Evolutionary conservation across 2,113 vertebrate genomes (phyloP).

Genomic region (Corythornis madagascariensis): DNA sequence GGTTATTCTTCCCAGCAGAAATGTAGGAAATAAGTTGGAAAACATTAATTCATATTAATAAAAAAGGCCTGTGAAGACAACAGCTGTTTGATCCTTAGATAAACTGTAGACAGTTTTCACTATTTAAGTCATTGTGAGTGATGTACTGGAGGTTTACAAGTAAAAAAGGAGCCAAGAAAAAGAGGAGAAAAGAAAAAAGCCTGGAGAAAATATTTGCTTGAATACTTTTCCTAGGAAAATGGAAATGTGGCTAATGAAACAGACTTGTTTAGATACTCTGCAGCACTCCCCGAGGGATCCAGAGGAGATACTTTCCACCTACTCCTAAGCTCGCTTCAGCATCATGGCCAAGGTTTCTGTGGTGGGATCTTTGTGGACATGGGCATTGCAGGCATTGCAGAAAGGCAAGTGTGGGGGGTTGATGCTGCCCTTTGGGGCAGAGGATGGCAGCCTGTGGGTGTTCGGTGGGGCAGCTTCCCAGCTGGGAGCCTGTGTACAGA

Average conservation of each 20-base stretch:
- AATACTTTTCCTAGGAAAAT: constrained; percentile 62
- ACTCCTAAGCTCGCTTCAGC: neutral
- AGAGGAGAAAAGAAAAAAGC: constrained; percentile 38
- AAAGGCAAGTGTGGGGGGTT: accelerated
- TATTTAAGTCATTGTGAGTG: constrained; percentile 56
- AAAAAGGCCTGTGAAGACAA: constrained; percentile 66
- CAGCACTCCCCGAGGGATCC: neutral
- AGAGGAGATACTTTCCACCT: constrained; percentile 2
- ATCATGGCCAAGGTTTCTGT: accelerated
- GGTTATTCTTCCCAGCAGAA: constrained; percentile 65
- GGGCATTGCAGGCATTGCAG: neutral
- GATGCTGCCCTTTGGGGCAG: neutral
- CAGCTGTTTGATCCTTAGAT: constrained; percentile 70
- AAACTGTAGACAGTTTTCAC: constrained; percentile 64
- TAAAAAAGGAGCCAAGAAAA: constrained; percentile 47
- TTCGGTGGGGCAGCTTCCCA: neutral
- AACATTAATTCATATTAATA: constrained; percentile 70
- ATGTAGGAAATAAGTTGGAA: constrained; percentile 69
- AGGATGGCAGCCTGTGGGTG: neutral
- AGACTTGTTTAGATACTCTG: constrained; percentile 14
- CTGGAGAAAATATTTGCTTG: constrained; percentile 59
- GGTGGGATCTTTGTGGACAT: neutral
- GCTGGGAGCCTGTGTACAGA: accelerated
- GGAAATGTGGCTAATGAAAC: constrained; percentile 32
- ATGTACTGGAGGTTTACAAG: constrained; percentile 36